Evolutionary conservation across 2,888 invertebrate genomes (phyloP).

Genomic region (Xiphydria camelus): DNA sequence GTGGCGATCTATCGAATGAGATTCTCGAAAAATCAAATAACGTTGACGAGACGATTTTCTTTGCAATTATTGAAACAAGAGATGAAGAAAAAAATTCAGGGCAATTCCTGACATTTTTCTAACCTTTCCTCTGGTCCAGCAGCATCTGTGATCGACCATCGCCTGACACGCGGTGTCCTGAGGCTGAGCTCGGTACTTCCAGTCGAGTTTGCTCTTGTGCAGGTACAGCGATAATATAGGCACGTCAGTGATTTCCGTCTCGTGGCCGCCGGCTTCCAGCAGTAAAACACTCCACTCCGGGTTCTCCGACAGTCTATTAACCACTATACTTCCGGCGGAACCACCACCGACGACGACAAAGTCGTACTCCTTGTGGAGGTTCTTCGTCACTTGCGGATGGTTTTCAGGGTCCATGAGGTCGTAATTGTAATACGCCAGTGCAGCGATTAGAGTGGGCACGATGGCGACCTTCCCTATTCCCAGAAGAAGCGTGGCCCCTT

Average conservation of each 20-base stretch:
- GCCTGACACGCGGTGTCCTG: conserved; percentile 83
- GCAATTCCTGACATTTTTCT: too few species aligned
- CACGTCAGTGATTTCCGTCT: conserved; percentile 85
- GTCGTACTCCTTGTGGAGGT: conserved; percentile 74
- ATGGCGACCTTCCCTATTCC: conserved; percentile 73
- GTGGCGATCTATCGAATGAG: too few species aligned
- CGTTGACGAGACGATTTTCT: too few species aligned
- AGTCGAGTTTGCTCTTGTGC: conserved; percentile 87
- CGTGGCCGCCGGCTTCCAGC: conserved; percentile 85
- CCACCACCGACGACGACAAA: conserved; percentile 84
- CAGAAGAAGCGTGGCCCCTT: conserved; percentile 70
- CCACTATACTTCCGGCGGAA: conserved; percentile 82
- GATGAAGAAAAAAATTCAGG: too few species aligned
- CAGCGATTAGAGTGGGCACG: conserved; percentile 74
- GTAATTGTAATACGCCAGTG: conserved; percentile 82
- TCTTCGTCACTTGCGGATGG: conserved; percentile 68
- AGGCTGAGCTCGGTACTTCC: conserved; percentile 89
- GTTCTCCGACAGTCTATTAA: conserved; percentile 78
- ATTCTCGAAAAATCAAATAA: too few species aligned
- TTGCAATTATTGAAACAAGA: too few species aligned
- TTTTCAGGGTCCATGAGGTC: conserved; percentile 85
- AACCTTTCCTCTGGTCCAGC: conserved; percentile 87
- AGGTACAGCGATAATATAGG: conserved; percentile 84
- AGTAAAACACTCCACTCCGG: conserved; percentile 78
- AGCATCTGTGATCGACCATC: conserved; percentile 81